Evolutionary conservation across 2,113 vertebrate genomes (phyloP).

Genomic region (Aplodontia rufa): DNA sequence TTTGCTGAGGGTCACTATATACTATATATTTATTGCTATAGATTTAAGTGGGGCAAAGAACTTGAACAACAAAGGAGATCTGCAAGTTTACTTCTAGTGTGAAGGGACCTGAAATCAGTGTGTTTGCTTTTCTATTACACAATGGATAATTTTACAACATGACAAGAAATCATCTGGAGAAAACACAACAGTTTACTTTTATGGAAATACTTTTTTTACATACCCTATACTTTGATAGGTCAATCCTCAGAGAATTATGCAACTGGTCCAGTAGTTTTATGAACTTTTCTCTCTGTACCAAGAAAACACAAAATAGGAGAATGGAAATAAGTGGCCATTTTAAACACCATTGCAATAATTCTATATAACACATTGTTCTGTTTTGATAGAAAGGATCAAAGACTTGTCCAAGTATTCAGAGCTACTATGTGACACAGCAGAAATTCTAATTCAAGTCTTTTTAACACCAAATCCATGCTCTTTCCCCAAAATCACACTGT

Average conservation of each 20-base stretch:
- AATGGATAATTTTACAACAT: background rate
- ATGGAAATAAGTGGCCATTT: background rate
- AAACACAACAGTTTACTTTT: background rate
- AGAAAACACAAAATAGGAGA: slow-evolving; percentile 68
- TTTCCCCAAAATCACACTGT: background rate
- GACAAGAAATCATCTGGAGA: background rate
- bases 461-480: background rate
- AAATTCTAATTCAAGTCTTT: background rate
- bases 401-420: background rate
- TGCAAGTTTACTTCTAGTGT: background rate
- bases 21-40: too few relatives aligned
- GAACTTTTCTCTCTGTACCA: slow-evolving; percentile 96
- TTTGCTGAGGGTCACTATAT: too few relatives aligned
- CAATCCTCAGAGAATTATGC: slow-evolving; percentile 98
- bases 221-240: slow-evolving; percentile 98
- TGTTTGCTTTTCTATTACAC: background rate
- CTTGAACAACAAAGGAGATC: background rate
- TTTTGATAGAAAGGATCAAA: background rate
- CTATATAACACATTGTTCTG: background rate
- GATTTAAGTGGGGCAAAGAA: background rate
- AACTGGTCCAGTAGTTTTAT: slow-evolving; percentile 98
- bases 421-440: background rate
- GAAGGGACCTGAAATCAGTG: background rate
- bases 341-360: background rate
- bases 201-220: slow-evolving; percentile 64